A percentile compares a stretch with the other conserved stretches of the same genome.
Evolutionary conservation across 2,888 invertebrate species (phyloP).

Genomic region (Prosapia bicincta): DNA sequence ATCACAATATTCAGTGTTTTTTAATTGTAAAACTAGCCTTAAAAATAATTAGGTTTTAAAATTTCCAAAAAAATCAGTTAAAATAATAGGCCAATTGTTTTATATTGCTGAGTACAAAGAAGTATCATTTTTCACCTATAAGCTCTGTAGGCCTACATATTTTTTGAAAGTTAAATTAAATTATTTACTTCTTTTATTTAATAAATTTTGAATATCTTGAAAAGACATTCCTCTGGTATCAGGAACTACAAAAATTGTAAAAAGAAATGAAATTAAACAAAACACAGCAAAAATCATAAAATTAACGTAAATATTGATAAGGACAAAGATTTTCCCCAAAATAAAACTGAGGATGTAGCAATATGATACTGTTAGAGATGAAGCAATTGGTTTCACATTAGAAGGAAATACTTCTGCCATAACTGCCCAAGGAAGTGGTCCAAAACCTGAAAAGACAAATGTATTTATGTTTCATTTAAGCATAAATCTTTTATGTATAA

Average conservation of each 20-base stretch:
- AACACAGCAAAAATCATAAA: slow-evolving; percentile 70
- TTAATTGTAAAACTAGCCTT: no score
- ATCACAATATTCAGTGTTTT: no score
- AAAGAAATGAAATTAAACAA: slow-evolving; percentile 61
- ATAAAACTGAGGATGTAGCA: slow-evolving; percentile 76
- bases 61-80: no score
- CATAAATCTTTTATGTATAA: no score
- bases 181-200: slow-evolving; percentile 18
- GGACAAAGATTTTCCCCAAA: slow-evolving; percentile 66
- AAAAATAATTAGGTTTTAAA: no score
- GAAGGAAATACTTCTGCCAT: slow-evolving; percentile 79
- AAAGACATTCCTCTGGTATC: slow-evolving; percentile 36
- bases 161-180: no score
- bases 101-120: no score
- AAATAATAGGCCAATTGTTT: no score
- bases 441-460: slow-evolving; percentile 51
- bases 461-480: no score
- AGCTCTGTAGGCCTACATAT: no score
- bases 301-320: slow-evolving; percentile 61
- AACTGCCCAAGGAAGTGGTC: slow-evolving; percentile 79
- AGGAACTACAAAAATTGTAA: slow-evolving; percentile 70
- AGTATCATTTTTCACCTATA: no score
- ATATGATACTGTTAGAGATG: slow-evolving; percentile 69
- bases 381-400: slow-evolving; percentile 70
- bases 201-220: slow-evolving; percentile 36